These are phyloP conservation scores for Psilopsiagon aurifrons DNA, from an alignment of 2,113 vertebrate genomes.

Conservation along the genomic window DNA sequence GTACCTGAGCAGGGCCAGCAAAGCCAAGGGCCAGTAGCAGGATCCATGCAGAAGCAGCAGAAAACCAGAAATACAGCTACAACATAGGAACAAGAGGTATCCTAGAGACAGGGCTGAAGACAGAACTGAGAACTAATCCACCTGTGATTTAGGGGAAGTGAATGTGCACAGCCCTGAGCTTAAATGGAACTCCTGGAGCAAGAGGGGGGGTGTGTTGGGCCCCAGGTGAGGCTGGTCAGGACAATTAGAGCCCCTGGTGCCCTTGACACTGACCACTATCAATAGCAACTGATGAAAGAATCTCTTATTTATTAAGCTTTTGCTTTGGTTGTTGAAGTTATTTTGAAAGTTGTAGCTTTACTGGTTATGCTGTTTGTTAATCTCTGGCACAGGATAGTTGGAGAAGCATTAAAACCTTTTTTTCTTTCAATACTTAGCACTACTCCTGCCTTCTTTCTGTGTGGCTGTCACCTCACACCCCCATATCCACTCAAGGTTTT, in stretches of 20 bases:
- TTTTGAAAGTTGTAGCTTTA: neutral
- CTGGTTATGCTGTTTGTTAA: neutral
- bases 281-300: neutral
- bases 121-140: fast-evolving
- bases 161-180: fast-evolving
- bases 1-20: neutral
- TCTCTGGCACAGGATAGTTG: neutral
- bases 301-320: neutral
- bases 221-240: neutral
- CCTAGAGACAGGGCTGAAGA: fast-evolving
- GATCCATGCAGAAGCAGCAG: neutral
- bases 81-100: fast-evolving
- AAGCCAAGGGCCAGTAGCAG: neutral
- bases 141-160: fast-evolving
- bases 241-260: neutral
- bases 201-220: neutral
- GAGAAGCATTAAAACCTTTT: neutral
- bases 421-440: neutral
- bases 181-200: neutral
- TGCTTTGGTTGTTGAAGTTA: neutral
- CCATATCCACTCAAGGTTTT: neutral
- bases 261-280: neutral
- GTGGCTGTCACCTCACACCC: neutral
- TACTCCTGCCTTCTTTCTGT: neutral
- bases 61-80: fast-evolving